Evolutionary conservation across 2,888 invertebrate genomes (phyloP).

Genomic region (Thera obeliscata): DNA sequence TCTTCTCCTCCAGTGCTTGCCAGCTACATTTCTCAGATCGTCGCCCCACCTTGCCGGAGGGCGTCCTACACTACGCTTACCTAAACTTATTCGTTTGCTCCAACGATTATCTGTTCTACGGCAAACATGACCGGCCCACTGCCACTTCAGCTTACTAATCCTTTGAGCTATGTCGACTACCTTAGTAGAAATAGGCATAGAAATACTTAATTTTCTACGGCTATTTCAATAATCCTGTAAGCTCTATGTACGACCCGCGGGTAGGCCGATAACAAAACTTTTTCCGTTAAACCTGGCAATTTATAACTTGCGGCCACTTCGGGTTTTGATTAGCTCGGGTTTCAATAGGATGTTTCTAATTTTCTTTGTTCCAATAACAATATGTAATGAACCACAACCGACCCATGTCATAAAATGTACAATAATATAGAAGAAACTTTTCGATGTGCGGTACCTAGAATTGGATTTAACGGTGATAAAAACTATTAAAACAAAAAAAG

Average conservation of each 20-base stretch:
- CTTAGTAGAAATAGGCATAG: no score
- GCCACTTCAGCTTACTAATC: no score
- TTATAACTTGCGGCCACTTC: conserved; percentile 52
- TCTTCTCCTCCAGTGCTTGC: no score
- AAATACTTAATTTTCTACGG: conserved; percentile 6
- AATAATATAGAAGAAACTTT: not conserved
- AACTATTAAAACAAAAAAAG: no score
- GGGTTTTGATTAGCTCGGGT: conserved; percentile 43
- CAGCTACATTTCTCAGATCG: no score
- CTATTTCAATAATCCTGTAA: conserved; percentile 11
- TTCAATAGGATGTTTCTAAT: conserved; percentile 37
- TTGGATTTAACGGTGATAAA: no score
- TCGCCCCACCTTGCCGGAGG: no score
- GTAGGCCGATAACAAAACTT: conserved; percentile 56
- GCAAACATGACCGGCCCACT: no score
- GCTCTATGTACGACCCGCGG: conserved; percentile 36
- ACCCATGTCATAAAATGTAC: not conserved
- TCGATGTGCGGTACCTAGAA: not conserved
- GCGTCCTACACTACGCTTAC: no score
- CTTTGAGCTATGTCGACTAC: no score
- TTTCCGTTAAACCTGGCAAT: conserved; percentile 59
- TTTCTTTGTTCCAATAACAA: conserved; percentile 30
- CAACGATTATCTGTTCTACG: no score
- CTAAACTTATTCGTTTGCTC: no score
- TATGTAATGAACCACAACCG: conserved; percentile 14